Percentiles rank a stretch among this genome's conserved stretches.
These are phyloP conservation scores for Delichon dasypus DNA, from an alignment of 2,797 vertebrate genomes.

Conservation along the genomic window DNA sequence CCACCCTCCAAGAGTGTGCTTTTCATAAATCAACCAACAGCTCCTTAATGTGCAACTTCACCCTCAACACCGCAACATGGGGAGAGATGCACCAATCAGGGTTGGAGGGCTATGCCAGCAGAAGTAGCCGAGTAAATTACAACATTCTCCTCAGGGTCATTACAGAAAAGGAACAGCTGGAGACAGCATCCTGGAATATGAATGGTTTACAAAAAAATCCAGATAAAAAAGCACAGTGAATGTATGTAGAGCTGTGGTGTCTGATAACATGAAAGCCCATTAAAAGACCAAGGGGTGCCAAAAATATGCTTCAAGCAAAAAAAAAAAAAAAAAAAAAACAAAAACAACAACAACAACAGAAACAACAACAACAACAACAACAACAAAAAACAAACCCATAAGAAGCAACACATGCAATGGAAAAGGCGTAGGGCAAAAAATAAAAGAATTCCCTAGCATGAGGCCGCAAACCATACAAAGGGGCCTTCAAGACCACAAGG, in stretches of 20 bases:
- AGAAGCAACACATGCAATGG: neutral
- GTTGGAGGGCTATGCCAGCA: neutral
- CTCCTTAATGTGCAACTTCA: neutral
- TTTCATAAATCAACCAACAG: neutral
- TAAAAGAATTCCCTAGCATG: neutral
- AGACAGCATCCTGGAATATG: neutral
- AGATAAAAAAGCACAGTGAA: neutral
- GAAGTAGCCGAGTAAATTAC: neutral
- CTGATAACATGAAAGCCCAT: neutral
- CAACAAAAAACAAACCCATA: neutral
- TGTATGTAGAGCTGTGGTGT: neutral
- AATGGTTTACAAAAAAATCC: neutral
- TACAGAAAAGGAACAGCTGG: neutral
- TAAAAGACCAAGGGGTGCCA: neutral
- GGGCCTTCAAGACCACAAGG: neutral
- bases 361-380: no score
- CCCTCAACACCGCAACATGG: rapidly evolving
- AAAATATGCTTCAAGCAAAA: neutral
- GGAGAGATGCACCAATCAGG: neutral
- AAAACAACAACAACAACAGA: no score
- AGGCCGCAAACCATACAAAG: neutral
- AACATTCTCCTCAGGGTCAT: neutral
- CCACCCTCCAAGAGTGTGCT: neutral
- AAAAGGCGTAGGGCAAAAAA: neutral
- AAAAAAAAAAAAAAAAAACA: neutral